These are phyloP conservation scores for Drosophila bunnanda DNA, from an alignment of 2,888 invertebrate species.

Conservation along the genomic window DNA sequence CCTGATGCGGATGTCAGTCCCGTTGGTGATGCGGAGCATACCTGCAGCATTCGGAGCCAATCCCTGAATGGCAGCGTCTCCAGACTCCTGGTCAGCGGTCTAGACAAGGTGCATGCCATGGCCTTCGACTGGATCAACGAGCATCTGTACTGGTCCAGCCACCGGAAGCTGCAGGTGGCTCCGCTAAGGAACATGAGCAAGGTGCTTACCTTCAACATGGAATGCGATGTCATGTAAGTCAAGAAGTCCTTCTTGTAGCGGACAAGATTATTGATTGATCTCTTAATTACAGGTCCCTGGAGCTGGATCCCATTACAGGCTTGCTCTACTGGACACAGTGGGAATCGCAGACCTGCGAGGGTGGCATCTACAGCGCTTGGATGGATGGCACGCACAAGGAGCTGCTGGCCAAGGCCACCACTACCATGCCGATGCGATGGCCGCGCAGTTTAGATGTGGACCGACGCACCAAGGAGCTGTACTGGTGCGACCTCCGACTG, in stretches of 20 bases:
- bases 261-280: no score
- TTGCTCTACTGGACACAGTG: constrained; percentile 92
- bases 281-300: constrained; percentile 86
- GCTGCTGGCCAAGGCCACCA: constrained; percentile 87
- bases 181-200: constrained; percentile 87
- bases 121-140: constrained; percentile 93
- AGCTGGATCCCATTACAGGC: constrained; percentile 89
- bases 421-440: constrained; percentile 87
- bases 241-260: background rate
- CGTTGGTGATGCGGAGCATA: constrained; percentile 36
- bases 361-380: constrained; percentile 89
- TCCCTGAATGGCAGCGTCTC: constrained; percentile 86
- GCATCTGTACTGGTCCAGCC: constrained; percentile 93
- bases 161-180: constrained; percentile 89
- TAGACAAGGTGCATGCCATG: constrained; percentile 88
- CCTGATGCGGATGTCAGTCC: constrained; percentile 28
- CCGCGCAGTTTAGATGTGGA: constrained; percentile 91
- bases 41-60: constrained; percentile 88
- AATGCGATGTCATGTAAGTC: constrained; percentile 86
- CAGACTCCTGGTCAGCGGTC: constrained; percentile 86
- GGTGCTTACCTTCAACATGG: constrained; percentile 86
- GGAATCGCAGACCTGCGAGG: constrained; percentile 84
- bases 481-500: constrained; percentile 90
- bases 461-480: constrained; percentile 86
- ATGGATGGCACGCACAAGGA: constrained; percentile 90